Evolutionary conservation across 2,888 invertebrate species (phyloP), one percentile per base, ranked within the genome.

Genomic region (Prionchulus punctatus): DNA sequence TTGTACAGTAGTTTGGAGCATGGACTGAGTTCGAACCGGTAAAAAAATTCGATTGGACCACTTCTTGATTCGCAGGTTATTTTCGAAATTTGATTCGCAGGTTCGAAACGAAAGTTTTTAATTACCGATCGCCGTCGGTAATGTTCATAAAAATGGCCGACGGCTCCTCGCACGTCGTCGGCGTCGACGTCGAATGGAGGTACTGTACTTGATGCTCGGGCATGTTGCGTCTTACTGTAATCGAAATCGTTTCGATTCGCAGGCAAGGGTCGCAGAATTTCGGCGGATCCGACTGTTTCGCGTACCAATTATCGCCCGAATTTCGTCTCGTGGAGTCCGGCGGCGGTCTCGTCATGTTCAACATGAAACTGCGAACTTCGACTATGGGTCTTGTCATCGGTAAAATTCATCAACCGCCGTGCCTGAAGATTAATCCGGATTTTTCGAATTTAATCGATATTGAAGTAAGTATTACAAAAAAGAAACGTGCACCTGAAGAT

Each of bases 21-120:
- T n/a, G n/a, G n/a, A n/a, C n/a, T n/a, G n/a, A n/a, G n/a, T n/a
- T n/a, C n/a, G n/a, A n/a, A n/a, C n/a, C n/a, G n/a, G n/a, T n/a
- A n/a, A n/a, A n/a, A n/a, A n/a, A n/a, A n/a, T n/a, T n/a, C n/a
- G n/a, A n/a, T n/a, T n/a, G n/a, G n/a, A n/a, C n/a, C n/a, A n/a
- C n/a, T n/a, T n/a, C n/a, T n/a, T n/a, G n/a, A n/a, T n/a, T n/a
- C n/a, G n/a, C n/a, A n/a, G n/a, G n/a, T n/a, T n/a, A n/a, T n/a
- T n/a, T n/a, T n/a, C n/a, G n/a, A n/a, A n/a, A n/a, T n/a, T n/a
- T n/a, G n/a, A n/a, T n/a, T n/a, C n/a, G n/a, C 51, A 62, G 61
- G n/a, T 68, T 68, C 55, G 68, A 68, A 57, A 60, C 61, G 2
- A 60, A 64, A 36, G 66, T 65, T 7, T 65, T 68, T 51, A 63